Base-by-base conservation (phyloP, 2,797 vertebrate species). In the Furcifer pardalis region DNA sequence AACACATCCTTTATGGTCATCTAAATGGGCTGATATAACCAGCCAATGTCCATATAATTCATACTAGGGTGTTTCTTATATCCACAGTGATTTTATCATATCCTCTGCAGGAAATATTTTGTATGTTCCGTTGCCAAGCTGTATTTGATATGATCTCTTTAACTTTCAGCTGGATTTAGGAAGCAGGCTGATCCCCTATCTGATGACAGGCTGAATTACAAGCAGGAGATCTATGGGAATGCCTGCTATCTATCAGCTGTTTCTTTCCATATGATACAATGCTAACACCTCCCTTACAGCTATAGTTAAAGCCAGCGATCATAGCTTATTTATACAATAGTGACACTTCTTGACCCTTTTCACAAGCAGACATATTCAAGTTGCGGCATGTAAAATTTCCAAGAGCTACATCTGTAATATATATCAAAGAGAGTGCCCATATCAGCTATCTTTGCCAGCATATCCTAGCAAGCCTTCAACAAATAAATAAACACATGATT, bases 41-140 rank as follows among this genome's bases (percentile, higher is more conserved):
- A 21, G 1, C 35, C 4, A 60, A 74, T 0, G 35, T 82, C 84
- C 83, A 23, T 46, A 82, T 81, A 82, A 81, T 88, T 83, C 56
- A 83, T 73, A 78, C 25, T 81, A 87, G 81, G 68, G 69, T 77
- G 72, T 81, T 60, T 87, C 82, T 78, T 89, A 77, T 42, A 62
- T 86, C 84, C 77, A 83, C 71, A 81, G 81, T 56, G 80, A 87
- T 81, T 90, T 87, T 84, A 89, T 83, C 79, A 76, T 30, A 82
- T 66, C 62, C 79, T 90, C 62, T 85, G 63, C 79, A 74, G 66
- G 49, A 91, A 66, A 77, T 78, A 4, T 76, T 84, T 78, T 40
- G 62, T 75, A 83, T 88, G 86, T 91, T 91, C 81, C 65, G 73
- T 84, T 86, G 91, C 89, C 91, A 92, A 87, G 84, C 32, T 83